These are phyloP conservation scores for Plestiodon gilberti DNA, from an alignment of 2,113 vertebrate genomes.

Conservation along the genomic window DNA sequence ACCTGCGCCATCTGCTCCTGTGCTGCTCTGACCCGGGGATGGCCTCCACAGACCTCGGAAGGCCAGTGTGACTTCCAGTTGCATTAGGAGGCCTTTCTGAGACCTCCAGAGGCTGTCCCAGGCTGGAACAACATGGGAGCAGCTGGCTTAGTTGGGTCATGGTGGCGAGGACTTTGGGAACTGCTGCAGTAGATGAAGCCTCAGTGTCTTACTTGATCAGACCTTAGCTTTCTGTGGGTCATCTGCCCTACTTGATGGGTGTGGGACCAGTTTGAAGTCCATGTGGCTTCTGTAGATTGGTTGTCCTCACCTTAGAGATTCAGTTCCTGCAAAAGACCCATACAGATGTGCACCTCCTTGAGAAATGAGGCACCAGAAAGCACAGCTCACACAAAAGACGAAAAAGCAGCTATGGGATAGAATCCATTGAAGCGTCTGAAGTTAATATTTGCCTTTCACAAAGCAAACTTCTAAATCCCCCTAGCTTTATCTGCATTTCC, in stretches of 20 bases:
- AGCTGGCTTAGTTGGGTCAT: no score
- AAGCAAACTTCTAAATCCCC: conserved; percentile 76
- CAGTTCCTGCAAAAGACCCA: background rate
- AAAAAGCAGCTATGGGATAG: conserved; percentile 40
- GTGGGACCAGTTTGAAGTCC: no score
- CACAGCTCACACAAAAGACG: conserved; percentile 51
- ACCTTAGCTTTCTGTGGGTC: background rate
- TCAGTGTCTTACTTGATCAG: background rate
- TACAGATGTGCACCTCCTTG: background rate
- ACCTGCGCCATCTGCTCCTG: no score
- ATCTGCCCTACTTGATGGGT: no score
- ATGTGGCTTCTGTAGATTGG: background rate
- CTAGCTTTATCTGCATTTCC: conserved; percentile 38
- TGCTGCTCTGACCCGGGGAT: no score
- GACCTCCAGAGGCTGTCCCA: no score
- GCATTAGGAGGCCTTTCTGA: no score
- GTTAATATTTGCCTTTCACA: conserved; percentile 68
- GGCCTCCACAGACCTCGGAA: no score
- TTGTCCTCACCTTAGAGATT: background rate
- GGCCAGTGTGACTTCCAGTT: no score
- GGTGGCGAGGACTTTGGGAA: no score
- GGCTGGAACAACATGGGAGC: no score
- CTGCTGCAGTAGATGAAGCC: background rate
- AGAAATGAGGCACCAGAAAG: background rate
- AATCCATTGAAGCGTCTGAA: background rate